These are phyloP conservation scores for Tenualosa ilisha DNA, from an alignment of 2,797 vertebrate genomes.

Conservation along the genomic window DNA sequence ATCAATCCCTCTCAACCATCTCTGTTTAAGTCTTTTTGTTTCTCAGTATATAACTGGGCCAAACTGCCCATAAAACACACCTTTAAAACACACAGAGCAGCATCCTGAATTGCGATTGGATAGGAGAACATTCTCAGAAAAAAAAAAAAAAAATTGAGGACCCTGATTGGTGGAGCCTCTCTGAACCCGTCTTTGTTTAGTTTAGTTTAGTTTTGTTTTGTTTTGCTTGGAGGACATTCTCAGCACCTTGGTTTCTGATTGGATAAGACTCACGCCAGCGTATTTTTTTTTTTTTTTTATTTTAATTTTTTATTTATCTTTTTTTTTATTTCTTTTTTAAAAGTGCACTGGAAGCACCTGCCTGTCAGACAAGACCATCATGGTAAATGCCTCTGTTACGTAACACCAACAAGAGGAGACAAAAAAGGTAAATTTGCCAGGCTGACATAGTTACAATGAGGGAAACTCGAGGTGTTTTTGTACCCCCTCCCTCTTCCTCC, in stretches of 20 bases:
- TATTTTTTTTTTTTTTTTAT: neutral
- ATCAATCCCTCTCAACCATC: slow-evolving; percentile 43
- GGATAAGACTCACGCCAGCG: neutral
- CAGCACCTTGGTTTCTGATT: neutral
- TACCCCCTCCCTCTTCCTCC: neutral
- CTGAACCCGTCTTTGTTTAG: slow-evolving; percentile 27
- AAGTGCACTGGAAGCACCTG: slow-evolving; percentile 9
- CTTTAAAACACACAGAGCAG: neutral
- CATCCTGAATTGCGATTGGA: neutral
- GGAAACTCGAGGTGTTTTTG: neutral
- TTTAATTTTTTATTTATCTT: neutral
- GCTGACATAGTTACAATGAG: neutral
- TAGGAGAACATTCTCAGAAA: neutral
- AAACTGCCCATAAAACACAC: neutral
- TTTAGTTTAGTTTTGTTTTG: neutral
- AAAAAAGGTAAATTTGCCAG: neutral
- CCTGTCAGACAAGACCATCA: neutral
- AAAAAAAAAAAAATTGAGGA: neutral
- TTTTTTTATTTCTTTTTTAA: neutral
- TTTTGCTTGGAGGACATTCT: neutral
- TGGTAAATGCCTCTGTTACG: slow-evolving; percentile 7
- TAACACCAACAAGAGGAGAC: neutral
- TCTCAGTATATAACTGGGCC: neutral
- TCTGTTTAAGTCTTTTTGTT: slow-evolving; percentile 43
- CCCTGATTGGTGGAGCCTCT: slow-evolving; percentile 15